A percentile compares a stretch with the other conserved stretches of the same genome.
phyloP scores from a whole-genome alignment of 2,113 vertebrate species.

The Coptodon bakossiorum region DNA sequence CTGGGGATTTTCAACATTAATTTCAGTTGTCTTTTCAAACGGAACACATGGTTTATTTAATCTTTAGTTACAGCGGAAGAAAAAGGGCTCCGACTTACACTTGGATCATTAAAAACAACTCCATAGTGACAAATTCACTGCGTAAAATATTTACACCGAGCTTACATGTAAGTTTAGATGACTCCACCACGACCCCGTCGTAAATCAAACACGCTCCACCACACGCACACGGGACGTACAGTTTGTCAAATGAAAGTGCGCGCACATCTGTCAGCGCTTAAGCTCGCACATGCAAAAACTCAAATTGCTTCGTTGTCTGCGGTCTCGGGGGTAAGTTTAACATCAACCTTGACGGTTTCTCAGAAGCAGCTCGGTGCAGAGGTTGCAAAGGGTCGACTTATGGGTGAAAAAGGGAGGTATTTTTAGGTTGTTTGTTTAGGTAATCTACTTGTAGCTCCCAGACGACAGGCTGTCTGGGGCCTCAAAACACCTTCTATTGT shows the following conservation, averaged over 20 bases:
- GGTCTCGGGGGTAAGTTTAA: conserved; percentile 19
- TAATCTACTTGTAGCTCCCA: conserved; percentile 60
- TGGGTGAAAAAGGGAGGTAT: conserved; percentile 53
- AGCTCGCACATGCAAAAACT: not conserved
- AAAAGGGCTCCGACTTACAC: not conserved
- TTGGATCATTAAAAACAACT: not conserved
- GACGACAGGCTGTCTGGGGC: conserved; percentile 71
- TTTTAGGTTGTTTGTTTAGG: conserved; percentile 72
- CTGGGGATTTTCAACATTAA: not conserved
- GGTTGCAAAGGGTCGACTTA: not conserved
- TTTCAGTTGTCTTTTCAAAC: not conserved
- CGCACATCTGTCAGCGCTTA: conserved; percentile 15
- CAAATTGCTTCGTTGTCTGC: not conserved
- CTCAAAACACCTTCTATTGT: conserved; percentile 70
- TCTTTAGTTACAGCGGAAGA: not conserved
- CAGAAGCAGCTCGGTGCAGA: not conserved
- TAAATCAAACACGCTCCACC: not conserved
- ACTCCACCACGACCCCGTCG: not conserved
- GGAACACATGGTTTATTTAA: not conserved
- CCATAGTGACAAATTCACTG: not conserved
- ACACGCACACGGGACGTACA: not conserved
- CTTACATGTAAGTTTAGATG: not conserved
- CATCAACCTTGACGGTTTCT: conserved; percentile 5
- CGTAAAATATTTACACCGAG: not conserved
- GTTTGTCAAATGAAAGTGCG: not conserved